Base-by-base conservation (phyloP, 2,888 invertebrate species). In the Leucophenga maculata region DNA sequence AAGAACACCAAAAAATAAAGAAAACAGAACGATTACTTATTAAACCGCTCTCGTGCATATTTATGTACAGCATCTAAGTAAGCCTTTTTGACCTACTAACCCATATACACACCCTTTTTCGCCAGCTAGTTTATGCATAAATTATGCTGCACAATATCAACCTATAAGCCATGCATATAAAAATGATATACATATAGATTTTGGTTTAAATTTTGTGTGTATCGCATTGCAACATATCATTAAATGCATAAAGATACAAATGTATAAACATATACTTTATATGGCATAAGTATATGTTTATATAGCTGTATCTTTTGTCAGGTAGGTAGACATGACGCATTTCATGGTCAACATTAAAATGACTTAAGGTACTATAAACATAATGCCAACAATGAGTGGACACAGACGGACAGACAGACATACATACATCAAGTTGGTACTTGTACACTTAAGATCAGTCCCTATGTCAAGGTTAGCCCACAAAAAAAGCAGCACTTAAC, bases 401-500 rank as follows among this genome's bases (percentile, higher is more conserved):
- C n/a, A 31, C 59, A 20, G 13, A 50, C 50, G 14, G 1, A 16
- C 50, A 50, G 13, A 50, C 50, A 50, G 13, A 50, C 1, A 50
- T n/a, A 16, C 50, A 50, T 6, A 50, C 50, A n/a, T 26, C 26
- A 75, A 77, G 77, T 77, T 72, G 67, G 68, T 71, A 77, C 77
- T 77, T 72, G 39, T 11, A 39, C 39, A 39, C 39, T 39, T 39
- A 8, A 44, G 68, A 73, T 60, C 26, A 54, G 82, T 72, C 80
- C 80, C 80, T 80, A 80, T 80, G 80, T 80, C 80, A 80, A 80
- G 80, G 80, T 77, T 76, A 80, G 9, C 59, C 72, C 60, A 70
- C n/a, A n/a, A n/a, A n/a, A n/a, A 18, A 69, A 71, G 14, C 39
- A 22, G 78, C 74, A 80, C 83, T 80, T 80, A 80, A 79, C 80